Evolutionary conservation across 1,140 invertebrate species (phyloP), one percentile per base, ranked within the genome.

Genomic region (Plutomurus gul): DNA sequence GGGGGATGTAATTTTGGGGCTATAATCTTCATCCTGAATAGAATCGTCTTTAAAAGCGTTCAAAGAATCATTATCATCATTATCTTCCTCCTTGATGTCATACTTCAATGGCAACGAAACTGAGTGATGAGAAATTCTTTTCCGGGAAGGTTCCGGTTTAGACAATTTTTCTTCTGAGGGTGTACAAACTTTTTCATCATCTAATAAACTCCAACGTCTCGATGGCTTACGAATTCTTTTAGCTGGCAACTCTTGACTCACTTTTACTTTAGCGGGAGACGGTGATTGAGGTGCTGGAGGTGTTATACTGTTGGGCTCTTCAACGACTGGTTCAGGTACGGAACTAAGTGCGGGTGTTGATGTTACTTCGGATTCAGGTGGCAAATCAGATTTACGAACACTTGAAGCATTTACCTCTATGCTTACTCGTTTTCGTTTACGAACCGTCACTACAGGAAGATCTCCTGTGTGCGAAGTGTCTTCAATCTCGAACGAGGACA

Each of bases 141-240:
- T n/a, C n/a, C n/a, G n/a, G n/a, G 16, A n/a, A 27, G 16, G 5
- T n/a, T 65, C 36, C 10, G 13, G 4, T 65, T 65, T 65, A 11
- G 22, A 20, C n/a, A 49, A 30, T 49, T 75, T 39, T 20, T 1
- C 1, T 11, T 40, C 46, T 7, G 40, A 49, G 4, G 73, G 20
- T 18, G 8, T 13, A 75, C 65, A 70, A 20, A 73, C 18, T 33
- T 73, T 46, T 27, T 78, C 70, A 22, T 65, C 56, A 27, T 16
- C 36, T 33, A 65, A 51, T 37, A 22, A 25, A 70, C 46, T 78
- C 43, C 43, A 51, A 30, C 56, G 56, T 65, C 56, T 56, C 36
- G 65, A 73, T 25, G 37, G 71, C 30, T 73, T 78, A 20, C 76
- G 60, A 33, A 33, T 78, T 70, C 77, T 33, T n/a, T 78, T 78